Percentiles rank a stretch among this genome's conserved stretches.
Conservation (phyloP, 2,888 invertebrate genomes). For the Diarsia rubi region DNA sequence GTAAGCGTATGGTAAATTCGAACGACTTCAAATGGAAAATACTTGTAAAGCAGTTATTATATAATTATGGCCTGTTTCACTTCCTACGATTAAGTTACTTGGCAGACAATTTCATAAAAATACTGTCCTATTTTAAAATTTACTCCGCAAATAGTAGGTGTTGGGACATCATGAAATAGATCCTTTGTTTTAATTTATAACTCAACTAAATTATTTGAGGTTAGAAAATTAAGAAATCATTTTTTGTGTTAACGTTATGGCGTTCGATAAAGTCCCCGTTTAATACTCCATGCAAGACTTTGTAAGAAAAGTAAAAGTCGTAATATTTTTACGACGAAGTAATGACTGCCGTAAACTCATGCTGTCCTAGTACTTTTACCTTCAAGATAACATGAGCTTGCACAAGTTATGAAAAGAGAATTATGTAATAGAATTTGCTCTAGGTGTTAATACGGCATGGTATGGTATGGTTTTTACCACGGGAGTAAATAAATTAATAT, state of each 20-base stretch:
- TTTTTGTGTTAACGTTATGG: background rate
- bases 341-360: slow-evolving; percentile 55
- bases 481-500: background rate
- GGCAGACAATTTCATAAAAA: too few relatives aligned
- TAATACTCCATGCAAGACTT: background rate
- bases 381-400: slow-evolving; percentile 32
- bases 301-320: slow-evolving; percentile 31
- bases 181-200: too few relatives aligned
- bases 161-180: too few relatives aligned
- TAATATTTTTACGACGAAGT: slow-evolving; percentile 58
- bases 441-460: background rate
- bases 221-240: background rate
- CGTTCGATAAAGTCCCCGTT: background rate
- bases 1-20: background rate
- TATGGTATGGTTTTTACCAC: background rate
- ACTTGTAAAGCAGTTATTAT: background rate
- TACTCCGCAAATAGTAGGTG: too few relatives aligned
- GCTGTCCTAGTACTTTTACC: slow-evolving; percentile 23
- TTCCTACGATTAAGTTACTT: too few relatives aligned
- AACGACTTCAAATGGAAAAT: background rate
- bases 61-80: too few relatives aligned
- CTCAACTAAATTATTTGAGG: background rate
- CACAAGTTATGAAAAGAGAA: slow-evolving; percentile 3
- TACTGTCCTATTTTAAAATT: too few relatives aligned
- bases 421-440: background rate